Evolutionary conservation across 2,113 vertebrate genomes (phyloP), one percentile per base, ranked within the genome.

Genomic region (Leptobrachium leishanense): DNA sequence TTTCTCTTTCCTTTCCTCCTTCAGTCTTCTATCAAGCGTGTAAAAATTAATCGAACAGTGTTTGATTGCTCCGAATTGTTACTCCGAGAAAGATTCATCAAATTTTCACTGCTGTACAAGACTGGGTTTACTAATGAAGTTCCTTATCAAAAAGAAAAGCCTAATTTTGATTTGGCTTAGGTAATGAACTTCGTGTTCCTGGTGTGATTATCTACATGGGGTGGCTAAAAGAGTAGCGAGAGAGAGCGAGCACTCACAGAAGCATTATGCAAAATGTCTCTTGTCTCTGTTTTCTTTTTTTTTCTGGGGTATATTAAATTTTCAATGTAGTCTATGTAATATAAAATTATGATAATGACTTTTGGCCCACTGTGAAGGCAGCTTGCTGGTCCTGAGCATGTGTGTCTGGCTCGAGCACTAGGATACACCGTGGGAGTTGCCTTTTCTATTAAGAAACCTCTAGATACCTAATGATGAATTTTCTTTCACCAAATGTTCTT

Each of bases 381-480:
- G 95, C 95, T 96, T 97, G 95, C 96, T 96, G 95, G 95, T 97
- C 94, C 93, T 94, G 95, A 94, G 95, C 95, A 94, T 95, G 94
- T 95, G 95, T 95, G 95, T 94, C 95, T 98, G 96, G 95, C 95
- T 95, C 92, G 91, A 95, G 95, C 95, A 95, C 92, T 91, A 93
- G 94, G 95, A 90, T 93, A 90, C 95, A 95, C 95, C 93, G 96
- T 97, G 95, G 96, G 97, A 97, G 95, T 95, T 96, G 94, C 95
- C 95, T 98, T 99, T 98, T 97, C 96, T 98, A 97, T 97, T 97
- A 97, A 96, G 95, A 96, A 98, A 96, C 96, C 96, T 99, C 96
- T 96, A 96, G 97, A 98, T 97, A 98, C 95, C 95, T 97, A 95
- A 98, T 98, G 96, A 98, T 99, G 95, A 98, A 98, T 98, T 96